These are phyloP conservation scores for Gobio gobio DNA, from an alignment of 2,113 vertebrate genomes.

Conservation along the genomic window DNA sequence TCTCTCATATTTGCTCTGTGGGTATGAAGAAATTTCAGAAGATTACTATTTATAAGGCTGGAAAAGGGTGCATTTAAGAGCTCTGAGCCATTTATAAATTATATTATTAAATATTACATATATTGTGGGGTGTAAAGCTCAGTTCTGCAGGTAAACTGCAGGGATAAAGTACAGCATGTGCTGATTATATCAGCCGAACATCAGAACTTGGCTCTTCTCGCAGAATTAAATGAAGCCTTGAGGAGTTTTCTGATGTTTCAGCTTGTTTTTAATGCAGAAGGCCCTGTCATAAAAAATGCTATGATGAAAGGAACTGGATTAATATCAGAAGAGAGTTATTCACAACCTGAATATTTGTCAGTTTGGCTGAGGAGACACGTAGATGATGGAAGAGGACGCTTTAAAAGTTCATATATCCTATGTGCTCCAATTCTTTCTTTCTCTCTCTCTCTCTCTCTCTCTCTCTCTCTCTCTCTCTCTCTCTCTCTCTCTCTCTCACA, in stretches of 20 bases:
- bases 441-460: background rate
- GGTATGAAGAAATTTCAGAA: background rate
- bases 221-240: conserved; percentile 47
- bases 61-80: background rate
- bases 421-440: background rate
- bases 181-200: conserved; percentile 33
- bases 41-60: conserved; percentile 1
- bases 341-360: conserved; percentile 12
- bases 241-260: conserved; percentile 36
- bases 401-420: background rate
- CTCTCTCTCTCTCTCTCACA: too few species aligned
- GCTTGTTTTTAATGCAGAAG: conserved; percentile 39
- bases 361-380: background rate
- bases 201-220: conserved; percentile 26
- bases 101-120: conserved; percentile 26
- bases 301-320: conserved; percentile 28
- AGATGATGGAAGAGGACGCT: background rate
- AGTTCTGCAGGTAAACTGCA: background rate
- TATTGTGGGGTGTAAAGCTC: background rate
- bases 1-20: conserved; percentile 1
- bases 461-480: too few species aligned
- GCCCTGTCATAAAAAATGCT: conserved; percentile 28
- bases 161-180: conserved; percentile 8
- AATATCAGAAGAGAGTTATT: conserved; percentile 2
- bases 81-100: conserved; percentile 13